Conservation (phyloP, 2,888 invertebrate genomes). For the Zhengitettix transpicula region DNA sequence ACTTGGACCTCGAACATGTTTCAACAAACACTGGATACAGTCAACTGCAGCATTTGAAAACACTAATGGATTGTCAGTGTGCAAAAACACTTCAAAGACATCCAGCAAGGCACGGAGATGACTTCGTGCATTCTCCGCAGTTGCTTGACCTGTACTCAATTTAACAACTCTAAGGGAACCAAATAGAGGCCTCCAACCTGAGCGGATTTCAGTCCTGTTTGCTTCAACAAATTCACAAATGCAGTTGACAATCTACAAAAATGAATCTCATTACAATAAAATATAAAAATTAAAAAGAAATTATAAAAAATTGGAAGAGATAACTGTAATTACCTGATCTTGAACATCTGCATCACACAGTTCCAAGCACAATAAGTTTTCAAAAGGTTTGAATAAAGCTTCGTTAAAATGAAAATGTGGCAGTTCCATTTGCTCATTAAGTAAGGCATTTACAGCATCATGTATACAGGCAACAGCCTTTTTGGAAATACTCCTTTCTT, state of each 20-base stretch:
- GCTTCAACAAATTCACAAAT: constrained; percentile 93
- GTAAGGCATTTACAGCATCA: constrained; percentile 71
- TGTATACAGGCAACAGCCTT: constrained; percentile 79
- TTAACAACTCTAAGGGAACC: constrained; percentile 77
- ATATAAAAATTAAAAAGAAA: not conserved
- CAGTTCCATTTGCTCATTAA: constrained; percentile 74
- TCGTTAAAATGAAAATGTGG: constrained; percentile 94
- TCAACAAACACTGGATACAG: constrained; percentile 77
- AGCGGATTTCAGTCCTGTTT: constrained; percentile 80
- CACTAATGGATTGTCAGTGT: constrained; percentile 81
- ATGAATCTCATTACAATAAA: not conserved
- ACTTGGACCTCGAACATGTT: constrained; percentile 56
- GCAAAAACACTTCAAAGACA: constrained; percentile 85
- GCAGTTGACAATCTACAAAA: constrained; percentile 72
- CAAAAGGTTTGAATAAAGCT: constrained; percentile 85
- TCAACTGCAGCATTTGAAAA: constrained; percentile 90
- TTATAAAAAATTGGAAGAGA: not conserved
- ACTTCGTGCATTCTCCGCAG: constrained; percentile 23
- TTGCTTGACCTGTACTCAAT: constrained; percentile 15
- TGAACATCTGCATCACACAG: constrained; percentile 87
- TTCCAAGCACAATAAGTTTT: constrained; percentile 84
- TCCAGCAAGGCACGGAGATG: constrained; percentile 63
- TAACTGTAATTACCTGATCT: constrained; percentile 35
- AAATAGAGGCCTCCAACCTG: constrained; percentile 92
- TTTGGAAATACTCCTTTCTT: constrained; percentile 74